Conservation (phyloP, 1,140 invertebrate species). For the Scaptomyza pallida region DNA sequence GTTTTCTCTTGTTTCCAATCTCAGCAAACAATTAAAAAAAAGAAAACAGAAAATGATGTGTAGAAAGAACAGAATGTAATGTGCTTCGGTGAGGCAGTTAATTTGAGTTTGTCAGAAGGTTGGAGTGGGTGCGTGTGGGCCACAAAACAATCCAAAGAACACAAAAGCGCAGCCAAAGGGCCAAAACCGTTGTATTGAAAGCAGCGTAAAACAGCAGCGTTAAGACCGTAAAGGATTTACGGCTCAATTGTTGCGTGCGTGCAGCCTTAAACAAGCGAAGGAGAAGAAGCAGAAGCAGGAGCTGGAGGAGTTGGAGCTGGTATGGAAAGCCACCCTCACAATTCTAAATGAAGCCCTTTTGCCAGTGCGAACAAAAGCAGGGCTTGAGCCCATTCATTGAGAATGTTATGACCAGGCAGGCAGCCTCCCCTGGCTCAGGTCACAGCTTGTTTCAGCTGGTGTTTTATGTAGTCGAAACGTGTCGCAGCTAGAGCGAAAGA, state of each 20-base stretch:
- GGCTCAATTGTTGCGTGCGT: slow-evolving; percentile 79
- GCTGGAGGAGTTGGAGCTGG: neutral
- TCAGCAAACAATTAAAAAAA: slow-evolving; percentile 64
- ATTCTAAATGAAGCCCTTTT: slow-evolving; percentile 65
- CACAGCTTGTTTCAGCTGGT: slow-evolving; percentile 63
- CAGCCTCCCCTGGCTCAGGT: slow-evolving; percentile 42
- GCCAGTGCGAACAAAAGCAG: slow-evolving; percentile 55
- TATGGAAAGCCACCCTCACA: slow-evolving; percentile 49
- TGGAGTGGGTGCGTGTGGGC: neutral
- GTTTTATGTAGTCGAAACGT: slow-evolving; percentile 75
- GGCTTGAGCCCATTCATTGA: slow-evolving; percentile 53
- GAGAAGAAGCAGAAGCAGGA: no score
- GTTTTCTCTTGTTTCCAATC: slow-evolving; percentile 74
- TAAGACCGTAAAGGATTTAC: slow-evolving; percentile 83
- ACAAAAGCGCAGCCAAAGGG: slow-evolving; percentile 61
- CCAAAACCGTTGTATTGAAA: slow-evolving; percentile 35
- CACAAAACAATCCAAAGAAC: slow-evolving; percentile 1
- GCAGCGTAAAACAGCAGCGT: slow-evolving; percentile 66
- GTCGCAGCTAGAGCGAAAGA: slow-evolving; percentile 40
- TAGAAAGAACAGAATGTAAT: slow-evolving; percentile 29
- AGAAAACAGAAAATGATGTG: neutral
- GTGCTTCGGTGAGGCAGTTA: slow-evolving; percentile 67
- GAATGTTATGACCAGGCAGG: slow-evolving; percentile 61
- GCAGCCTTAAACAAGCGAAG: slow-evolving; percentile 31
- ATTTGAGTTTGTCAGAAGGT: slow-evolving; percentile 60